Conservation (phyloP, 1,140 invertebrate species). For the Meloidogyne exigua region DNA sequence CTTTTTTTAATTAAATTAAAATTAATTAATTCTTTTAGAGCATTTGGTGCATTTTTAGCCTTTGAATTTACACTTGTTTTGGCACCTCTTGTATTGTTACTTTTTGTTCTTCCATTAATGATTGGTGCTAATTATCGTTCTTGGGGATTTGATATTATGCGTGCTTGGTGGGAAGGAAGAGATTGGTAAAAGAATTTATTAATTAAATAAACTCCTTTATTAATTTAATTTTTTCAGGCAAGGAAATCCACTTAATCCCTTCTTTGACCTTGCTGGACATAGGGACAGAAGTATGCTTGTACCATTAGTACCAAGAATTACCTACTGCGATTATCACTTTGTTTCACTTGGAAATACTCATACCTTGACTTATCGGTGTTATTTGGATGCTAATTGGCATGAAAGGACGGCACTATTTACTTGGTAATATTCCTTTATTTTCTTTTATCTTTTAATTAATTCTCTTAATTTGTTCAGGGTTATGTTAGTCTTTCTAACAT, state of each 20-base stretch:
- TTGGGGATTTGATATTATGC: constrained; percentile 39
- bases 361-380: constrained; percentile 32
- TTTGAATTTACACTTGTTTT: constrained; percentile 34
- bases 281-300: constrained; percentile 9
- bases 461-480: constrained; percentile 21
- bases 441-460: neutral
- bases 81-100: constrained; percentile 31
- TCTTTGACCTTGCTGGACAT: constrained; percentile 16
- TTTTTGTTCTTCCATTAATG: constrained; percentile 35
- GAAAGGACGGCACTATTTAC: constrained; percentile 34
- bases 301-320: constrained; percentile 33
- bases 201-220: constrained; percentile 21
- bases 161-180: constrained; percentile 37
- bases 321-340: constrained; percentile 38
- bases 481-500: constrained; percentile 32
- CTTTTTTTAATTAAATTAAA: neutral
- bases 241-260: constrained; percentile 27
- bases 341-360: constrained; percentile 33
- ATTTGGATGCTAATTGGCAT: constrained; percentile 39
- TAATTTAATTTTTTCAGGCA: constrained; percentile 8
- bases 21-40: constrained; percentile 6
- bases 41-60: constrained; percentile 32
- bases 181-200: constrained; percentile 23
- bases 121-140: constrained; percentile 32
- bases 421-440: constrained; percentile 26